Conservation (phyloP, 2,797 vertebrate species). For the Florisuga fusca region DNA sequence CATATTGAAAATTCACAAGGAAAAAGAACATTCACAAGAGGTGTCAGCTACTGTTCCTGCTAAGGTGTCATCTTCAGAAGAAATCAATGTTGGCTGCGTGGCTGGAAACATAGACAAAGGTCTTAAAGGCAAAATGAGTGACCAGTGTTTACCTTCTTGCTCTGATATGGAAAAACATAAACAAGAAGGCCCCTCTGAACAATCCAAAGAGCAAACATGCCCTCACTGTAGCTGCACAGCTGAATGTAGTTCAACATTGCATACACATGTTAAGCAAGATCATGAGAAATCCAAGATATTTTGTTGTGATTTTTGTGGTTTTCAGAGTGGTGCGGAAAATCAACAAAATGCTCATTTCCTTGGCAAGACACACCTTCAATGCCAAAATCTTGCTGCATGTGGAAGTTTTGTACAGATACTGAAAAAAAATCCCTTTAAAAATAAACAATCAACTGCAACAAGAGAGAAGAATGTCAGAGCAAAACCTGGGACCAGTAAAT, state of each 20-base stretch:
- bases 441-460: slow-evolving; percentile 4
- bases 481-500: slow-evolving; percentile 57
- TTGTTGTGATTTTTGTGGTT: slow-evolving; percentile 79
- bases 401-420: slow-evolving; percentile 74
- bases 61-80: slow-evolving; percentile 6
- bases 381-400: slow-evolving; percentile 77
- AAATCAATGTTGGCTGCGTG: background rate
- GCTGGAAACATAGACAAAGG: background rate
- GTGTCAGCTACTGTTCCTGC: background rate
- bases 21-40: slow-evolving; percentile 75
- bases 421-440: slow-evolving; percentile 73
- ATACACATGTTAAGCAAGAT: background rate
- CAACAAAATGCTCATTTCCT: slow-evolving; percentile 74
- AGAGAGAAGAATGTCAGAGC: slow-evolving; percentile 39
- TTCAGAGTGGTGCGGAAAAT: slow-evolving; percentile 74
- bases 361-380: slow-evolving; percentile 79
- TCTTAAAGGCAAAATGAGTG: slow-evolving; percentile 10
- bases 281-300: slow-evolving; percentile 52
- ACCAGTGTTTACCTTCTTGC: slow-evolving; percentile 30
- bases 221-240: slow-evolving; percentile 44
- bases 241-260: slow-evolving; percentile 9
- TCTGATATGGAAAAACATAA: slow-evolving; percentile 56
- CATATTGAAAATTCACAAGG: slow-evolving; percentile 82
- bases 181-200: background rate
- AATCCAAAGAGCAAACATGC: slow-evolving; percentile 27